A percentile compares a stretch with the other conserved stretches of the same genome.
These are phyloP conservation scores for Leptopilina syphax DNA, from an alignment of 2,888 invertebrate genomes.

Conservation along the genomic window DNA sequence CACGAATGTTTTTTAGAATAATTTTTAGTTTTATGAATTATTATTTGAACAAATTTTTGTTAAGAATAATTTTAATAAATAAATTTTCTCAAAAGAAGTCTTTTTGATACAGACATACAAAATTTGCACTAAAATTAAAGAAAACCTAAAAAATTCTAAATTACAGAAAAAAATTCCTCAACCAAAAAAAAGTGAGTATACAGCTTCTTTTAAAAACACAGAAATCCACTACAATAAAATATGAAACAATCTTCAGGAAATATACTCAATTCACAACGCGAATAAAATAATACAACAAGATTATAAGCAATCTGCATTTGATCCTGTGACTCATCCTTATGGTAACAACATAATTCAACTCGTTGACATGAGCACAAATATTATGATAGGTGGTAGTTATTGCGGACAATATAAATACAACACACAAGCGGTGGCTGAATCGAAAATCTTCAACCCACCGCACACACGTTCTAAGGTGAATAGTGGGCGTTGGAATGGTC, in stretches of 20 bases:
- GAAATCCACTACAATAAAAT: too few relatives aligned
- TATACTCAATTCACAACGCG: not conserved
- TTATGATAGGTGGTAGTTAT: constrained; percentile 67
- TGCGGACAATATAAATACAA: constrained; percentile 42
- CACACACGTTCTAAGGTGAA: constrained; percentile 54
- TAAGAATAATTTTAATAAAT: too few relatives aligned
- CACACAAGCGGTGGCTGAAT: constrained; percentile 30
- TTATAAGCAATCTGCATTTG: constrained; percentile 17
- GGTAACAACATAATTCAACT: constrained; percentile 68
- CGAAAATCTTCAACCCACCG: constrained; percentile 21
- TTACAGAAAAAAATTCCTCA: too few relatives aligned
- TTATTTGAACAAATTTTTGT: too few relatives aligned
- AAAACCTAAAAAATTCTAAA: too few relatives aligned
- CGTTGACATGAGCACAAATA: constrained; percentile 68
- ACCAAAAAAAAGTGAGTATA: too few relatives aligned
- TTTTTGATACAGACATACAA: too few relatives aligned
- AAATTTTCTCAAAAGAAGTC: too few relatives aligned
- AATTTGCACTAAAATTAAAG: too few relatives aligned
- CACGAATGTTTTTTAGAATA: too few relatives aligned
- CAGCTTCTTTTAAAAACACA: too few relatives aligned
- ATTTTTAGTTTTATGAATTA: too few relatives aligned
- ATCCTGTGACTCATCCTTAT: constrained; percentile 24
- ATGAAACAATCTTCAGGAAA: not conserved
- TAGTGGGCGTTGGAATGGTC: constrained; percentile 67
- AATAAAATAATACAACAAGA: constrained; percentile 1